Percentiles rank a stretch among this genome's conserved stretches.
These are phyloP conservation scores for Labrus mixtus DNA, from an alignment of 2,113 vertebrate genomes.

Conservation along the genomic window DNA sequence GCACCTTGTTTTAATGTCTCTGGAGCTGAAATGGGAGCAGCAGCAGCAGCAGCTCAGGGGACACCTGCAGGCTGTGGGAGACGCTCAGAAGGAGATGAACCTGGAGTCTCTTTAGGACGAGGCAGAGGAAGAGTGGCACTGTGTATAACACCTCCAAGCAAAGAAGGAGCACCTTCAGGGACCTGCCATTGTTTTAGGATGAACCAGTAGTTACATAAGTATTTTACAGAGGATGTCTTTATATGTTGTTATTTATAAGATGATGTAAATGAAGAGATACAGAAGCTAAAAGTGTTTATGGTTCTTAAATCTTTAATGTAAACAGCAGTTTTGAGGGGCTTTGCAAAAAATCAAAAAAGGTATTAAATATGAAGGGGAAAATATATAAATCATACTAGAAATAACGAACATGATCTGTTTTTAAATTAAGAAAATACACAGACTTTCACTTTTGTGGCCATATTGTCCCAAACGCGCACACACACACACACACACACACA, in stretches of 20 bases:
- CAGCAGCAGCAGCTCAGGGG: neutral
- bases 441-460: constrained; percentile 75
- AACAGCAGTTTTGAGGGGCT: constrained; percentile 85
- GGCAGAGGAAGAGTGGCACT: neutral
- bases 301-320: constrained; percentile 84
- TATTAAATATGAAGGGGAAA: constrained; percentile 78
- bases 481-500: too few species aligned
- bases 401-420: constrained; percentile 75
- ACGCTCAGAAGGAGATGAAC: constrained; percentile 10
- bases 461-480: constrained; percentile 46
- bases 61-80: neutral
- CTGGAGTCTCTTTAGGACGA: neutral
- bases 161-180: neutral
- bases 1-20: neutral
- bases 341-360: constrained; percentile 78
- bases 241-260: too few species aligned
- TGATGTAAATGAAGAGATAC: constrained; percentile 29
- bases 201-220: too few species aligned
- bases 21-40: neutral
- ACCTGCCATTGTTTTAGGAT: neutral
- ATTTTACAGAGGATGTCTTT: too few species aligned
- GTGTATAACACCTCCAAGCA: neutral
- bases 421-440: constrained; percentile 78
- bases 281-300: constrained; percentile 2
- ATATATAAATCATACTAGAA: constrained; percentile 79